These are phyloP conservation scores for Elysia chlorotica DNA, from an alignment of 1,140 invertebrate species.

Conservation along the genomic window DNA sequence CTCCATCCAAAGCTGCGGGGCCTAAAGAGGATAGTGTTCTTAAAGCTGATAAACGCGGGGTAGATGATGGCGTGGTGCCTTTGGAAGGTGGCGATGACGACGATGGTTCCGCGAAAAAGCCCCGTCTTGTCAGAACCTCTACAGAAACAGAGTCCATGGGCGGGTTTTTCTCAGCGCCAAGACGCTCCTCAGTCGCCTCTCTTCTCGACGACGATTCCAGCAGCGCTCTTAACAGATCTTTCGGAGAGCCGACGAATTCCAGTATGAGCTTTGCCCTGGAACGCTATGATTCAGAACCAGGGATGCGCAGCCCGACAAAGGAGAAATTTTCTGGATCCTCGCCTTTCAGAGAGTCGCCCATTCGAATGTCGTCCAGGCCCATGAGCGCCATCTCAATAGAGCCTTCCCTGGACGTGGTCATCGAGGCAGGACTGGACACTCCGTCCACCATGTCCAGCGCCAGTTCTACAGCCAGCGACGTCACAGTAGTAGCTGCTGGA, in stretches of 20 bases:
- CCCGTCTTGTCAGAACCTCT: neutral
- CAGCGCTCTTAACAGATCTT: constrained; percentile 4
- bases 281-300: constrained; percentile 15
- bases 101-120: neutral
- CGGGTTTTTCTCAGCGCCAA: neutral
- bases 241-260: constrained; percentile 3
- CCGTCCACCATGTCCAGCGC: no score
- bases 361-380: neutral
- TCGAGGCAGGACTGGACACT: no score
- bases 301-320: neutral
- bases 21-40: neutral
- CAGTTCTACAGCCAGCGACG: no score
- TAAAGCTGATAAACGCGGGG: neutral
- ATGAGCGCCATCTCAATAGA: neutral
- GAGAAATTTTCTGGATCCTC: neutral
- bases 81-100: neutral
- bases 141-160: neutral
- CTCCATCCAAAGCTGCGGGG: neutral
- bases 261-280: constrained; percentile 6
- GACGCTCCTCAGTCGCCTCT: neutral
- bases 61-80: no score
- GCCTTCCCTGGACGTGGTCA: constrained; percentile 3
- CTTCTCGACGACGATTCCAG: constrained; percentile 4
- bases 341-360: neutral
- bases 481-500: no score